Conservation (phyloP, 1,140 invertebrate species). For the Zaprionus tsacasi region DNA sequence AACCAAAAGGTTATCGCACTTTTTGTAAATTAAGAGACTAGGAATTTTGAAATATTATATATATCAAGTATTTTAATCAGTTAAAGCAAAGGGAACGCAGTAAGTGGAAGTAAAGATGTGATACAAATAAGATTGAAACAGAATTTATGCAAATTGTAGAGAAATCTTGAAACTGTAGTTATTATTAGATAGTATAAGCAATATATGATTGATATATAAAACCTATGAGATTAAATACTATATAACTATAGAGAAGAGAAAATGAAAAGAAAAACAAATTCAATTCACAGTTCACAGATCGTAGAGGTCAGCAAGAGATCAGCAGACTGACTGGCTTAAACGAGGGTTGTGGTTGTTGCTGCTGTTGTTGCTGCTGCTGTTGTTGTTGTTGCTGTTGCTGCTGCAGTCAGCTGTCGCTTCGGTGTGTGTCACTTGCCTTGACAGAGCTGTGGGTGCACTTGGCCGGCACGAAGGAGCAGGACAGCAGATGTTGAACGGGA, state of each 20-base stretch:
- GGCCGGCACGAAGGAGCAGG: constrained; percentile 11
- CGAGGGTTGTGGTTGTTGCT: neutral
- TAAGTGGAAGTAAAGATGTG: neutral
- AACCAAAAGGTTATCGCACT: constrained; percentile 54
- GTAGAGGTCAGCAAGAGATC: neutral
- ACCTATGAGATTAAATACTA: no score
- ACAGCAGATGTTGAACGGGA: constrained; percentile 20
- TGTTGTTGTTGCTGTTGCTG: constrained; percentile 7
- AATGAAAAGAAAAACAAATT: no score
- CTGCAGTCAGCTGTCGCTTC: constrained; percentile 38
- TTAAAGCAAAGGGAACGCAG: neutral
- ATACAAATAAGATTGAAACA: no score
- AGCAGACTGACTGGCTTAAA: neutral
- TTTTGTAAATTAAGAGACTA: constrained; percentile 29
- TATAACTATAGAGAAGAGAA: no score
- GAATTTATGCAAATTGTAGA: no score
- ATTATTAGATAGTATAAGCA: no score
- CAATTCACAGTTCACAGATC: neutral
- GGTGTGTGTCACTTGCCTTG: constrained; percentile 40
- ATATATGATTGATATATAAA: no score
- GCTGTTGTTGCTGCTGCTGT: neutral
- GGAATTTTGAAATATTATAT: neutral
- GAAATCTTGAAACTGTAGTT: no score
- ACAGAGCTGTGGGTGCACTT: constrained; percentile 34
- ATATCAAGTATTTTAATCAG: neutral